Evolutionary conservation across 2,888 invertebrate genomes (phyloP).

Genomic region (Drosophila anomalata): DNA sequence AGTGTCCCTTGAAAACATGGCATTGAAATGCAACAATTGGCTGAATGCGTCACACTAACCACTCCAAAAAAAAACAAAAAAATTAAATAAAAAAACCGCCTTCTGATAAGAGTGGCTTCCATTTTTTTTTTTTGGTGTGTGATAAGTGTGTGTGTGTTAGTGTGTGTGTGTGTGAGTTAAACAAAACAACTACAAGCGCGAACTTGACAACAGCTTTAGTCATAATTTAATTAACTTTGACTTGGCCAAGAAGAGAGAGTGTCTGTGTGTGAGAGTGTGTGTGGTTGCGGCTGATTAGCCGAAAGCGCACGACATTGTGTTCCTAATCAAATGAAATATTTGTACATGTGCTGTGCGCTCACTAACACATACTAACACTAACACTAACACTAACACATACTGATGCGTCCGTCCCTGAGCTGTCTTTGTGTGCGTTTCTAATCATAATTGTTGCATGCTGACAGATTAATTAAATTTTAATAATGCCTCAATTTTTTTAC

Average conservation of each 20-base stretch:
- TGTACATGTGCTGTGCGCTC: slow-evolving; percentile 21
- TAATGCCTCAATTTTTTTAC: slow-evolving; percentile 53
- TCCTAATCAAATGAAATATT: slow-evolving; percentile 59
- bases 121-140: not conserved
- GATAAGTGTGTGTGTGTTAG: not conserved
- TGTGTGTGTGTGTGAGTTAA: slow-evolving; percentile 19
- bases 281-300: slow-evolving; percentile 58
- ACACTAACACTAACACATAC: not conserved
- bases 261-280: slow-evolving; percentile 19
- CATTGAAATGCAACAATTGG: slow-evolving; percentile 52
- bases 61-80: slow-evolving; percentile 5
- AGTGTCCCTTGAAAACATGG: slow-evolving; percentile 7
- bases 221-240: slow-evolving; percentile 76
- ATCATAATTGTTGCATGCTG: slow-evolving; percentile 65
- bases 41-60: slow-evolving; percentile 28
- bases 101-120: slow-evolving; percentile 23
- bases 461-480: slow-evolving; percentile 71
- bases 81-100: slow-evolving; percentile 5
- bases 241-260: slow-evolving; percentile 29
- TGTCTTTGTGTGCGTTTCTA: slow-evolving; percentile 30
- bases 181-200: slow-evolving; percentile 25
- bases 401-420: slow-evolving; percentile 37
- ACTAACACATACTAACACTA: slow-evolving; percentile 15
- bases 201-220: slow-evolving; percentile 64
- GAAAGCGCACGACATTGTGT: slow-evolving; percentile 42